Evolutionary conservation across 2,888 invertebrate species (phyloP).

Genomic region (Eristalis tenax): DNA sequence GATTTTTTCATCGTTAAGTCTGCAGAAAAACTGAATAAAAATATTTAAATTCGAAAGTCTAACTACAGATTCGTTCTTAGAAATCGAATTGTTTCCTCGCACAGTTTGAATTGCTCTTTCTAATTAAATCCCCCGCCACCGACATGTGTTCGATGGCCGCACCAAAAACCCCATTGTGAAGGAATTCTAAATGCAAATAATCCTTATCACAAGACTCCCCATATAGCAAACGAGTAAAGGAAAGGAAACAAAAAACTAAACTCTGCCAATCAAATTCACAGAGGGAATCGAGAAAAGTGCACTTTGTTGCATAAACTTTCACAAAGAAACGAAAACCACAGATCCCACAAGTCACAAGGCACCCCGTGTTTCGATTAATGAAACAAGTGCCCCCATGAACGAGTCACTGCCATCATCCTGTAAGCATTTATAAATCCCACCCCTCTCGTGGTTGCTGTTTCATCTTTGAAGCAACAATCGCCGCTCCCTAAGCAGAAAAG

Average conservation of each 20-base stretch:
- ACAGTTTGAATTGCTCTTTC: no score
- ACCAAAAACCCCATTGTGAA: no score
- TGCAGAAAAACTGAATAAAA: no score
- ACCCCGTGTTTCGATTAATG: conserved; percentile 24
- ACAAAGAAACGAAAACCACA: not conserved
- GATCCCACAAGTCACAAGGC: not conserved
- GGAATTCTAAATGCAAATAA: no score
- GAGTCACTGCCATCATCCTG: conserved; percentile 7
- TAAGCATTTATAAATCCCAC: conserved; percentile 13
- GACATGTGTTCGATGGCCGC: no score
- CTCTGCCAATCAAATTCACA: not conserved
- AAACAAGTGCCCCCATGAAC: not conserved
- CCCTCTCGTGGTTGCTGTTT: not conserved
- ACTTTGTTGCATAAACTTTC: not conserved
- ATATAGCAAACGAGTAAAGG: no score
- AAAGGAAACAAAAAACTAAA: not conserved
- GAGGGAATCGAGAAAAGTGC: not conserved
- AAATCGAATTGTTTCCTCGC: no score
- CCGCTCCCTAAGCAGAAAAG: not conserved
- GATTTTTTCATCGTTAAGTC: no score
- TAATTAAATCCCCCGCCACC: no score
- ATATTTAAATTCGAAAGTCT: no score
- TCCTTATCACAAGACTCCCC: no score
- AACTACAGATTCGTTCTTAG: no score
- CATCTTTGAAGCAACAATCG: conserved; percentile 11